These are phyloP conservation scores for Siphamia tubifer DNA, from an alignment of 2,113 vertebrate species.

Conservation along the genomic window DNA sequence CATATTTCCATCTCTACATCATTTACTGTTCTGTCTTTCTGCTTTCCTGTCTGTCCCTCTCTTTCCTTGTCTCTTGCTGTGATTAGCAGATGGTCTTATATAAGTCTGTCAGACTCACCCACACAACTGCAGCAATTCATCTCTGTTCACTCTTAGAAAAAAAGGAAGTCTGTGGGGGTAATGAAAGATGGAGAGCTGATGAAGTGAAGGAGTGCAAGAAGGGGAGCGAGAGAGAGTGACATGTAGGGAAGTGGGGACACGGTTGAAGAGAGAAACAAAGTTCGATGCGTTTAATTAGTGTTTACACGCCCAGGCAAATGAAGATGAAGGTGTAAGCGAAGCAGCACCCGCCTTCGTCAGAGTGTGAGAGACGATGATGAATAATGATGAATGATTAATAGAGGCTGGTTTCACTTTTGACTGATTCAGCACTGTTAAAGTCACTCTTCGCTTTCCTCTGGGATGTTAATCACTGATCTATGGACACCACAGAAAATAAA, in stretches of 20 bases:
- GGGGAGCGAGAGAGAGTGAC: not conserved
- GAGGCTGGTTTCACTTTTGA: constrained; percentile 30
- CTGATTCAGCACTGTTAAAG: constrained; percentile 39
- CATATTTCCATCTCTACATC: not conserved
- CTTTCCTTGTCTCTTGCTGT: constrained; percentile 20
- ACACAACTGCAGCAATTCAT: constrained; percentile 54
- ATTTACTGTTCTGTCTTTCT: too few relatives aligned
- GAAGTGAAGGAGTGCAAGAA: constrained; percentile 9
- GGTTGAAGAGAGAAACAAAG: constrained; percentile 29
- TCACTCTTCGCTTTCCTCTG: constrained; percentile 19
- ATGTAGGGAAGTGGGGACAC: not conserved
- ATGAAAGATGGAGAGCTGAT: constrained; percentile 35
- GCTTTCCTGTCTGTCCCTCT: not conserved
- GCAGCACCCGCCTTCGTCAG: not conserved
- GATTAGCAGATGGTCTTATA: constrained; percentile 56
- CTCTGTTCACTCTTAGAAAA: constrained; percentile 18
- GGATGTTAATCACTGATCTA: constrained; percentile 46
- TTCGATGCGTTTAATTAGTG: constrained; percentile 48
- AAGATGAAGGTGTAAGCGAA: constrained; percentile 13
- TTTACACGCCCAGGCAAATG: constrained; percentile 31
- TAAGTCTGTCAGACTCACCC: constrained; percentile 57
- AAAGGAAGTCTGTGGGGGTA: not conserved
- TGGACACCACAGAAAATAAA: constrained; percentile 35
- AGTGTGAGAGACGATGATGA: not conserved
- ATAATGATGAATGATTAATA: constrained; percentile 55